Evolutionary conservation across 2,113 vertebrate genomes (phyloP), one percentile per base, ranked within the genome.

Genomic region (Dascyllus trimaculatus): DNA sequence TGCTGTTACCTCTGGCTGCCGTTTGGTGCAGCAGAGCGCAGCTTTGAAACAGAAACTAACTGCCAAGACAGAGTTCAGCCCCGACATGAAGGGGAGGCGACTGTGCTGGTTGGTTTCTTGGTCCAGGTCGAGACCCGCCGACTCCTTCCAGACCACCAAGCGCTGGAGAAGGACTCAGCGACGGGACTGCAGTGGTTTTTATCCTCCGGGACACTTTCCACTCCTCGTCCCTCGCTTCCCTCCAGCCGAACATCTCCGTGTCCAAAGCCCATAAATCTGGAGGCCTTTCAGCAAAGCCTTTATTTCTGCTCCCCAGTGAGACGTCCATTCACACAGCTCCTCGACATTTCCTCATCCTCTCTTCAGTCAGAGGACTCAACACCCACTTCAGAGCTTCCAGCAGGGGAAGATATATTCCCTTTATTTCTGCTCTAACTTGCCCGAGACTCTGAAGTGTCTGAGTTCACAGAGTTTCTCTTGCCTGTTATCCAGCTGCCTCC

Each of bases 401-500:
- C 66, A 32, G 14, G 8, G 68, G 70, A 69, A 77, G 66, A 82
- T 71, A 61, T 61, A 72, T 76, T 69, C 56, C 54, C 54, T 73
- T 65, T 61, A 59, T 71, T 68, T 84, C 29, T 17, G 32, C 74
- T 70, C 76, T 40, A 64, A 85, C 51, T 75, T 38, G 73, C 83
- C 78, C 25, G 43, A 48, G 65, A 48, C 75, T 80, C 78, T 71
- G 24, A 10, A 56, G 61, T 65, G 68, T 69, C 70, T 58, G 83
- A 53, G 85, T 91, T 91, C 85, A 85, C 79, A 45, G 84, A 85
- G 85, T 88, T 91, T 46, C 73, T 89, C 58, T 63, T 70, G 78
- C 77, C 86, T 81, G 62, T 75, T 68, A 66, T 89, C 74, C 82
- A 85, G 85, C 89, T 71, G 71, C 62, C 71, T 73, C 13, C 0